A percentile compares a stretch with the other conserved stretches of the same genome.
Conservation (phyloP, 2,888 invertebrate genomes). For the Diploptera punctata region DNA sequence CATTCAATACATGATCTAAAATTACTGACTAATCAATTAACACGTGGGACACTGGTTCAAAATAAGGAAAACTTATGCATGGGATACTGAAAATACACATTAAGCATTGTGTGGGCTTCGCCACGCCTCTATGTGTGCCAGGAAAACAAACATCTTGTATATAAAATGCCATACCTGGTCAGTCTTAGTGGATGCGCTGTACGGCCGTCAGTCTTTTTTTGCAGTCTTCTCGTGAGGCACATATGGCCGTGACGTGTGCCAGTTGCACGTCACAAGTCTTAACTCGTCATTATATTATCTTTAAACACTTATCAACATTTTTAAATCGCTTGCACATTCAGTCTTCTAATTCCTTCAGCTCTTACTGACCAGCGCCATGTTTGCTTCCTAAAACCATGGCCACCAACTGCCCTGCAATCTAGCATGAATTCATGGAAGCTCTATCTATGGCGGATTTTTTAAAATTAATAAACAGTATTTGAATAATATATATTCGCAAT, state of each 20-base stretch:
- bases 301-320: slow-evolving; percentile 34
- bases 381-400: slow-evolving; percentile 25
- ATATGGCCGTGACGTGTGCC: slow-evolving; percentile 40
- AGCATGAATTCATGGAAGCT: no score
- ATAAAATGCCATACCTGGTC: slow-evolving; percentile 42
- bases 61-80: no score
- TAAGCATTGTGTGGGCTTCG: no score
- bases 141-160: slow-evolving; percentile 27
- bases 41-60: no score
- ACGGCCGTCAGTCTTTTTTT: slow-evolving; percentile 47
- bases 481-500: no score
- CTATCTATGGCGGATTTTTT: no score
- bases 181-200: slow-evolving; percentile 44
- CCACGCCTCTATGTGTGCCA: slow-evolving; percentile 36
- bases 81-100: no score
- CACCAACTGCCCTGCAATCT: neutral
- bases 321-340: slow-evolving; percentile 34
- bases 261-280: slow-evolving; percentile 39
- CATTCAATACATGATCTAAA: no score
- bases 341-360: slow-evolving; percentile 35
- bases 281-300: slow-evolving; percentile 30
- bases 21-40: no score
- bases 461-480: no score
- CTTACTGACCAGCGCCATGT: slow-evolving; percentile 32
- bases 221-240: slow-evolving; percentile 47